Conservation (phyloP, 2,888 invertebrate species). For the Theristus sp. region DNA sequence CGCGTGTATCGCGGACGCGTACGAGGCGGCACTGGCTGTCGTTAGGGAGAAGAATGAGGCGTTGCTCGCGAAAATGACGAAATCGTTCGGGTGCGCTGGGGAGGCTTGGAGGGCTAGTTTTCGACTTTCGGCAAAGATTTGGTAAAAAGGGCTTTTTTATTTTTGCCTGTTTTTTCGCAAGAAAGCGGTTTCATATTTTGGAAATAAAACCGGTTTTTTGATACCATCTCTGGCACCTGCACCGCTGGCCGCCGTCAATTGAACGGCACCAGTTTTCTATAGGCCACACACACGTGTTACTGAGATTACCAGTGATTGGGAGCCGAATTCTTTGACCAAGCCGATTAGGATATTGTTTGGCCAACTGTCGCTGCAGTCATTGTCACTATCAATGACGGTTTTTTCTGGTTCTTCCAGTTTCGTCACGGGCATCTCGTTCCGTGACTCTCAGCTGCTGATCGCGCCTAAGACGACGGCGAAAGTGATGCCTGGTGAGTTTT, state of each 20-base stretch:
- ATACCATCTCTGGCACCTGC: no score
- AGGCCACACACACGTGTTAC: no score
- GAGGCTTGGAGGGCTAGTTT: not conserved
- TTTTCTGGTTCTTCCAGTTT: no score
- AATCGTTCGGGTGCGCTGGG: conserved; percentile 56
- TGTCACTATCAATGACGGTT: no score
- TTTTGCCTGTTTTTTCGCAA: conserved; percentile 1
- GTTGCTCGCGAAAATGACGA: conserved; percentile 70
- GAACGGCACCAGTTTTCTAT: no score
- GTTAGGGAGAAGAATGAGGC: conserved; percentile 69
- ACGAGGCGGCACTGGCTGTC: conserved; percentile 50
- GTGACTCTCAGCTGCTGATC: conserved; percentile 77
- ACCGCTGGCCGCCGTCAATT: no score
- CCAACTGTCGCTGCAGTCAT: no score
- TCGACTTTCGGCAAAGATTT: conserved; percentile 17
- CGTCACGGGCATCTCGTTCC: conserved; percentile 92
- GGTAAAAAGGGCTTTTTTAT: not conserved
- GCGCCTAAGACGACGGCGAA: conserved; percentile 63
- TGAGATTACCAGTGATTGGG: no score
- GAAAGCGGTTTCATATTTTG: not conserved
- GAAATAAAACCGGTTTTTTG: no score
- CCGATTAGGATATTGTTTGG: no score
- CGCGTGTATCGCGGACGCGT: conserved; percentile 62
- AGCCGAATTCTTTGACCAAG: no score
- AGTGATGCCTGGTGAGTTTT: conserved; percentile 29